Conservation (phyloP, 2,888 invertebrate genomes). For the Cheilosia urbana region DNA sequence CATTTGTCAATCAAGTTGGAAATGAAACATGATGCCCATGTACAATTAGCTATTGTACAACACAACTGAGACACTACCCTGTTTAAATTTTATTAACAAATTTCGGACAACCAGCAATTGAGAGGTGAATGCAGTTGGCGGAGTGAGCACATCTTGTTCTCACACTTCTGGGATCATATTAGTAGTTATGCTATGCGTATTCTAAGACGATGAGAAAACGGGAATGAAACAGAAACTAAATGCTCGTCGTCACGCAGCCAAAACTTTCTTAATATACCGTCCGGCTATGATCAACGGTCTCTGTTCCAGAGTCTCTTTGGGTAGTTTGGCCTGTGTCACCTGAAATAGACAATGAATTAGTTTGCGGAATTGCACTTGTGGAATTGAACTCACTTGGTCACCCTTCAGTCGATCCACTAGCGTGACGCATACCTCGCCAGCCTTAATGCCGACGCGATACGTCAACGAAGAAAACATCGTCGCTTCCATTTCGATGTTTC, state of each 20-base stretch:
- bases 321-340: constrained; percentile 84
- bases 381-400: constrained; percentile 86
- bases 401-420: constrained; percentile 88
- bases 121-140: too few species aligned
- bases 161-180: too few species aligned
- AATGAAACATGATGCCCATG: too few species aligned
- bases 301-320: constrained; percentile 87
- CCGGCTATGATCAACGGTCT: constrained; percentile 88
- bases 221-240: not conserved
- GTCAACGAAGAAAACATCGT: constrained; percentile 89
- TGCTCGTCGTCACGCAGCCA: not conserved
- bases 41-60: too few species aligned
- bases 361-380: not conserved
- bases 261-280: constrained; percentile 85
- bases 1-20: too few species aligned
- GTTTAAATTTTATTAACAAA: too few species aligned
- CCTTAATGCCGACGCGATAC: constrained; percentile 86
- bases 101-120: too few species aligned
- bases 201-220: too few species aligned
- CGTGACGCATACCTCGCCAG: constrained; percentile 90
- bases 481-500: constrained; percentile 93
- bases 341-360: constrained; percentile 54
- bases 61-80: too few species aligned
- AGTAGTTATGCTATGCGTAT: too few species aligned
- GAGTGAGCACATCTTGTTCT: too few species aligned